Base-by-base conservation (phyloP, 2,888 invertebrate genomes). In the Metalampra italica region DNA sequence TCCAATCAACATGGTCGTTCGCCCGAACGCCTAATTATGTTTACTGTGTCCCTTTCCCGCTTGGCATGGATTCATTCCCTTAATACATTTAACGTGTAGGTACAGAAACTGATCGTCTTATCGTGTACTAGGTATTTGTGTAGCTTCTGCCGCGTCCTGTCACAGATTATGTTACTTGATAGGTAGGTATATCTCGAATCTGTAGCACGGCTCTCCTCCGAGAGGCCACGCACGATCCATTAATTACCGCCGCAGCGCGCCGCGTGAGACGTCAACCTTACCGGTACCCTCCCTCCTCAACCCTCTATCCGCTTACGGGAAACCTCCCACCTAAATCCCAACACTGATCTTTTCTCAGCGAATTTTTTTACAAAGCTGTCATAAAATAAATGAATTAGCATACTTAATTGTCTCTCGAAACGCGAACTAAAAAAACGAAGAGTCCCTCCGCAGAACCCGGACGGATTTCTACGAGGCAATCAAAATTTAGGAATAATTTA, bases 331-430 rank as follows among this genome's bases (percentile, higher is more conserved):
- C 64, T 72, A 70, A 78, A 75, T 73, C 69, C 64, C 68, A 71
- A 70, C 65, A 71, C 71, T 71, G 76, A 77, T 75, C 71, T 79
- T 78, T 71, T 71, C 67, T 62, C 66, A 64, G 55, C 63, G 57
- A 51, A 44, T 51, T 68, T 72, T 81, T 75, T 73, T 64, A 71
- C 71, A 74, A 78, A 77, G 70, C 70, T 73, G 70, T 74, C 80
- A 78, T 77, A 80, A 80, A 81, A 78, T 79, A 80, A 82, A 78
- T 76, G 79, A 81, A 87, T 87, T 84, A 85, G 78, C 85, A 86
- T 86, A 80, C 77, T 73, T 85, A 84, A 87, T 84, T 87, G 86
- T 79, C 76, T 70, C 70, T 74, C 73, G 71, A 74, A 80, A 78
- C 70, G 73, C 68, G 70, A 77, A 78, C 75, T 51, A 50, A 62